These are phyloP conservation scores for Drosophila eugracilis DNA, from an alignment of 1,140 invertebrate genomes.

Conservation along the genomic window DNA sequence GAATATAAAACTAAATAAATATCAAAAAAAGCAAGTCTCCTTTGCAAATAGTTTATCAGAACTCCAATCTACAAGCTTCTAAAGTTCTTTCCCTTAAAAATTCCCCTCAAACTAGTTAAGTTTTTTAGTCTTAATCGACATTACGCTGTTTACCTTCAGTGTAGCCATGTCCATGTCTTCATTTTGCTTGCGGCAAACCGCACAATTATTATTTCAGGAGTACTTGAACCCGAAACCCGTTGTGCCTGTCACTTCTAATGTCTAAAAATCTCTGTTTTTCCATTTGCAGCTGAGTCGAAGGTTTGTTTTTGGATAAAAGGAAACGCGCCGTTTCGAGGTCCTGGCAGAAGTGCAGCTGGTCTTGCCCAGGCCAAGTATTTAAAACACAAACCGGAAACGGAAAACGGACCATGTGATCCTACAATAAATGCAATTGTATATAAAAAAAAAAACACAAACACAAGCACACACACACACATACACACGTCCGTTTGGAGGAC, in stretches of 20 bases:
- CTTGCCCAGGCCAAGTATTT: conserved; percentile 11
- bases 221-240: background rate
- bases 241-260: conserved; percentile 32
- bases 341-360: conserved; percentile 15
- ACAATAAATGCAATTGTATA: conserved; percentile 41
- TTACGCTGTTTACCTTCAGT: background rate
- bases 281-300: conserved; percentile 22
- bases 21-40: too few relatives aligned
- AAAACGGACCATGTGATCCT: conserved; percentile 37
- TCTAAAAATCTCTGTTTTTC: conserved; percentile 23
- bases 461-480: too few relatives aligned
- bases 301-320: conserved; percentile 26
- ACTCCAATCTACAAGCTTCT: too few relatives aligned
- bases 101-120: too few relatives aligned
- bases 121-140: too few relatives aligned
- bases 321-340: background rate
- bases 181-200: conserved; percentile 22
- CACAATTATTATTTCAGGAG: conserved; percentile 33
- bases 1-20: too few relatives aligned
- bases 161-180: conserved; percentile 2
- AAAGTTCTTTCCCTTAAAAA: too few relatives aligned
- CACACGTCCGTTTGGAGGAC: background rate
- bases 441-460: too few relatives aligned
- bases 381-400: conserved; percentile 11
- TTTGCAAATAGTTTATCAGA: too few relatives aligned